Base-by-base conservation (phyloP, 2,888 invertebrate genomes). In the Diploptera punctata region DNA sequence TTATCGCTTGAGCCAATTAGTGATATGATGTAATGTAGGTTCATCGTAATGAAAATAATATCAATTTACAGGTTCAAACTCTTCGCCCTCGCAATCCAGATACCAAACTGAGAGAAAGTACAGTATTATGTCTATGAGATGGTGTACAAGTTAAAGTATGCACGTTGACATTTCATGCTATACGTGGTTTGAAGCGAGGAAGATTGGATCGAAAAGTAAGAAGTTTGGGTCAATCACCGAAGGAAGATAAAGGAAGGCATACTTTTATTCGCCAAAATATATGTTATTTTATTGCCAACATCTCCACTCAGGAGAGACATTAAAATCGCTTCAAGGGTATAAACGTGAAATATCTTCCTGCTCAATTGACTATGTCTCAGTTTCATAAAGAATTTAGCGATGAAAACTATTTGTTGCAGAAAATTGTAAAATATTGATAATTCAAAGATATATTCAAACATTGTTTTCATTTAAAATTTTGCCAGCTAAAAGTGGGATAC, bases 401-500 rank as follows among this genome's bases (percentile, higher is more conserved):
- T 67, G 4, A 67, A 10, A 24, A 67, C 44, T 44, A 21, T 16
- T 4, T 44, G 43, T 43, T 44, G 43, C 65, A 44, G 10, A 67
- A 43, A 67, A 18, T 19, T 65, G 65, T 38, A 2, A 65, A 44
- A 44, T 67, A 43, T 21, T 21, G 19, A 1, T 67, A 44, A 18
- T 67, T 67, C n/a, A 62, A 33, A 31, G 44, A 67, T 67, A 26
- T 67, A 43, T 38, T 21, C 24, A 19, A 67, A 67, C 21, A 67
- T 67, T 21, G 44, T 43, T 67, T 43, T 67, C 18, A 67, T 67
- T 44, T 67, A 67, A 67, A 43, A 21, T 67, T 67, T 44, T 21
- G 43, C 44, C 65, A 67, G 26, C 44, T 0, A 7, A 31, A 21
- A 44, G n/a, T 44, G 47, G 44, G 33, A 43, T n/a, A 67, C 44